Percentiles rank a stretch among this genome's conserved stretches.
Evolutionary conservation across 2,797 vertebrate genomes (phyloP).

Genomic region (Oreochromis grahami): DNA sequence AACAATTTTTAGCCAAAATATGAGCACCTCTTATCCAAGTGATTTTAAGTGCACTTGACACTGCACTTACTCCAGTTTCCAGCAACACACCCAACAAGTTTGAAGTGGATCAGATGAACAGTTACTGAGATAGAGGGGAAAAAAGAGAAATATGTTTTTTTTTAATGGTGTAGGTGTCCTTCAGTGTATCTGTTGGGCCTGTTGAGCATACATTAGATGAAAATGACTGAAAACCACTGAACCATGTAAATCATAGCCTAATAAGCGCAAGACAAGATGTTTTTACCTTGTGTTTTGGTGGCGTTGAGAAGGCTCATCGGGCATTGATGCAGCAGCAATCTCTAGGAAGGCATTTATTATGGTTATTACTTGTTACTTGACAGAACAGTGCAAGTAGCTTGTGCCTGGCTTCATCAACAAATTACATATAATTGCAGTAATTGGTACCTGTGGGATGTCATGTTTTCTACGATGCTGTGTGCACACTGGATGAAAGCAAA

Average conservation of each 20-base stretch:
- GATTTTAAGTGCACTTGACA: not conserved
- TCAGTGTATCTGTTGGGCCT: not conserved
- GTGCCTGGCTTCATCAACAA: constrained; percentile 20
- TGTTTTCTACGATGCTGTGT: not conserved
- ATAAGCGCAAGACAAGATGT: not conserved
- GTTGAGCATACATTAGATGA: not conserved
- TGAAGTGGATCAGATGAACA: not conserved
- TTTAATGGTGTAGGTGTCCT: not conserved
- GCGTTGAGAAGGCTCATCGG: not conserved
- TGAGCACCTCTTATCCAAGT: not conserved
- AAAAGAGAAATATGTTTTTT: not conserved
- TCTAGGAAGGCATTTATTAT: constrained; percentile 15
- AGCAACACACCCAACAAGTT: not conserved
- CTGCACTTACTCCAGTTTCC: not conserved
- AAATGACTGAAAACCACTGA: not conserved
- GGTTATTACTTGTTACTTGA: constrained; percentile 21
- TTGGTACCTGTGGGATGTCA: constrained; percentile 18
- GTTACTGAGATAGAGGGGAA: not conserved
- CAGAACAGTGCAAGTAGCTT: not conserved
- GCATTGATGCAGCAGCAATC: constrained; percentile 2
- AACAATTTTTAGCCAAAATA: not conserved
- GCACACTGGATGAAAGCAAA: constrained; percentile 16
- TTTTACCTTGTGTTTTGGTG: not conserved
- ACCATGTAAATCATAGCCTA: not conserved
- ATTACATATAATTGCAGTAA: constrained; percentile 47